Evolutionary conservation across 1,140 invertebrate species (phyloP).

Genomic region (Drosophila ironensis): DNA sequence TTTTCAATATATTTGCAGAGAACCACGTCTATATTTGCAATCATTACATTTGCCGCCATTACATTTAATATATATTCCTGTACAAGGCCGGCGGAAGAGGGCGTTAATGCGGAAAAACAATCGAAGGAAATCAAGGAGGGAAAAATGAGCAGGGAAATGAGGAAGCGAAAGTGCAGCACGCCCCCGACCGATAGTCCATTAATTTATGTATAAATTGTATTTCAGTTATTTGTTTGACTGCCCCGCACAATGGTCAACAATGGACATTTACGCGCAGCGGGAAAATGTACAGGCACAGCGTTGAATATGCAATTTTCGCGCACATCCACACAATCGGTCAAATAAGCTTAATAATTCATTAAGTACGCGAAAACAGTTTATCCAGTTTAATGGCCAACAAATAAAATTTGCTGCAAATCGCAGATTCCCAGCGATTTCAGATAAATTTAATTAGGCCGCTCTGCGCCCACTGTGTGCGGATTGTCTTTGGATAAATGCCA

Average conservation of each 20-base stretch:
- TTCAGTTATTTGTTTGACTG: constrained; percentile 24
- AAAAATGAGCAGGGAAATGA: constrained; percentile 8
- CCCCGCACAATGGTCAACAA: constrained; percentile 30
- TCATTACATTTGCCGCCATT: no score
- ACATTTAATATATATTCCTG: no score
- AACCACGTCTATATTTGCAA: no score
- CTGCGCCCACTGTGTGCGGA: constrained; percentile 14
- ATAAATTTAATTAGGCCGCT: no score
- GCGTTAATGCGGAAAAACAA: constrained; percentile 54
- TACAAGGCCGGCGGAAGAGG: not conserved
- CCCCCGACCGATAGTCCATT: constrained; percentile 34
- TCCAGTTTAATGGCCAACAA: constrained; percentile 5
- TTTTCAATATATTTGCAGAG: no score
- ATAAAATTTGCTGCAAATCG: not conserved
- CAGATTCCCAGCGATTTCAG: no score
- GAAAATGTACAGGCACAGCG: constrained; percentile 7
- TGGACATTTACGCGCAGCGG: constrained; percentile 21
- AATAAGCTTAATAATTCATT: constrained; percentile 30
- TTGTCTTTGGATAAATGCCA: constrained; percentile 3
- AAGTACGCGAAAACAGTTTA: not conserved
- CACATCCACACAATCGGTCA: constrained; percentile 17
- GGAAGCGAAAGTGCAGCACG: not conserved
- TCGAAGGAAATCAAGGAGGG: constrained; percentile 18
- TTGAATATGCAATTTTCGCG: not conserved
- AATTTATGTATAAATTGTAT: constrained; percentile 43